These are phyloP conservation scores for Neuroscelio doddi DNA, from an alignment of 2,888 invertebrate species.

Conservation along the genomic window DNA sequence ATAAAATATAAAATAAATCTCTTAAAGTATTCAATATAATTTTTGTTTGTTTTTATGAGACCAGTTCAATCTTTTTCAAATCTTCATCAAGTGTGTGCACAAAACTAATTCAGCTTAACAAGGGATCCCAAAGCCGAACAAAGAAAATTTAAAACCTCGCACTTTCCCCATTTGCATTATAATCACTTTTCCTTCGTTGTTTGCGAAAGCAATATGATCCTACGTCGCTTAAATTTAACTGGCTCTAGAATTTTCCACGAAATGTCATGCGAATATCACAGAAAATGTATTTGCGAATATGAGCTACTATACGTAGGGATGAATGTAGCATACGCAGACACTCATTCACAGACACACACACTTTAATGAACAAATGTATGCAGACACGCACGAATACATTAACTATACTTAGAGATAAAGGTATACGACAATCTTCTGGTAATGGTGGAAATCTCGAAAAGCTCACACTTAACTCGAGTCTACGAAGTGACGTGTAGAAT, in stretches of 20 bases:
- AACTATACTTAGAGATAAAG: conserved; percentile 22
- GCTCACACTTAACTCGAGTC: conserved; percentile 64
- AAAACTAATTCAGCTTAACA: conserved; percentile 15
- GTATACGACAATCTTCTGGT: conserved; percentile 51
- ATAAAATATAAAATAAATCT: no score
- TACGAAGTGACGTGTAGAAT: conserved; percentile 65
- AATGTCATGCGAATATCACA: conserved; percentile 21
- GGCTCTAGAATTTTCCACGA: conserved; percentile 6
- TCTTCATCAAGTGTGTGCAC: conserved; percentile 14
- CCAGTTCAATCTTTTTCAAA: conserved; percentile 10
- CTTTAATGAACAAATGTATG: conserved; percentile 6
- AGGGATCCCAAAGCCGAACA: conserved; percentile 10
- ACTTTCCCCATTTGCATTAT: conserved; percentile 21
- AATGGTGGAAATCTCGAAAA: conserved; percentile 65
- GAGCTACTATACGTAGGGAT: conserved; percentile 8
- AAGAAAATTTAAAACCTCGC: conserved; percentile 15
- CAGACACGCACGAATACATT: conserved; percentile 20
- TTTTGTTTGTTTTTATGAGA: conserved; percentile 7
- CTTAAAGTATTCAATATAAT: no score
- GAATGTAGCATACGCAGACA: neutral
- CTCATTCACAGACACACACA: neutral
- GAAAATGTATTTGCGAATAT: conserved; percentile 17
- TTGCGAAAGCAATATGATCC: conserved; percentile 22
- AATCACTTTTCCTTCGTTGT: conserved; percentile 17
- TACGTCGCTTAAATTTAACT: conserved; percentile 17